Base-by-base conservation (phyloP, 2,113 vertebrate genomes). In the Lanius collurio region DNA sequence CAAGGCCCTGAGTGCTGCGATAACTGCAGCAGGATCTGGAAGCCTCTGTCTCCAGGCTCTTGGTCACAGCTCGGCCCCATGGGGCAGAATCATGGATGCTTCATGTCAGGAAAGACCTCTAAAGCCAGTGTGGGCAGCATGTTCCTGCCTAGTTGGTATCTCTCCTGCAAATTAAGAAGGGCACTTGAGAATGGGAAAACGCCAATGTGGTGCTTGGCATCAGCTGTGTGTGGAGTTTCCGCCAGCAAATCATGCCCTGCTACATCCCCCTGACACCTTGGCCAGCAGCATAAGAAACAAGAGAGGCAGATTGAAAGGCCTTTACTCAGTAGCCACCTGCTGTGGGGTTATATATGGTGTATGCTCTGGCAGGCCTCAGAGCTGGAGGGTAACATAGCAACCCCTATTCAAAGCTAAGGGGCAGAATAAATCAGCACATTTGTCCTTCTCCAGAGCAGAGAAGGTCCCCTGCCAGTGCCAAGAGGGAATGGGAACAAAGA, bases 401-500 rank as follows among this genome's bases (percentile, higher is more conserved):
- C 97, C 92, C 86, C 92, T 97, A 97, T 97, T 97, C 92, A 95
- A 94, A 96, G 84, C 82, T 91, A 94, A 95, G 96, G 95, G 96
- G 90, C 90, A 97, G 95, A 97, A 97, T 96, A 97, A 97, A 97
- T 96, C 95, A 94, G 94, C 90, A 86, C 91, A 95, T 95, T 96
- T 94, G 94, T 97, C 96, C 95, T 95, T 94, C 86, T 94, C 74
- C 87, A 82, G 92, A 95, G 69, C 64, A 94, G 79, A 94, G 95
- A 94, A 93, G 87, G 95, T 97, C 68, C 92, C 90, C 84, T 91
- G 70, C 80, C 95, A 96, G 67, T 93, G 93, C 94, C 85, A 94
- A 93, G 84, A 96, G 59, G 85, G 96, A 94, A 91, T 9, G 5
- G 37, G 92, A 96, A 97, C 95, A 97, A 97, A 97, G 95, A 95